Evolutionary conservation across 2,888 invertebrate genomes (phyloP), one percentile per base, ranked within the genome.

Genomic region (Nesidiocoris tenuis): DNA sequence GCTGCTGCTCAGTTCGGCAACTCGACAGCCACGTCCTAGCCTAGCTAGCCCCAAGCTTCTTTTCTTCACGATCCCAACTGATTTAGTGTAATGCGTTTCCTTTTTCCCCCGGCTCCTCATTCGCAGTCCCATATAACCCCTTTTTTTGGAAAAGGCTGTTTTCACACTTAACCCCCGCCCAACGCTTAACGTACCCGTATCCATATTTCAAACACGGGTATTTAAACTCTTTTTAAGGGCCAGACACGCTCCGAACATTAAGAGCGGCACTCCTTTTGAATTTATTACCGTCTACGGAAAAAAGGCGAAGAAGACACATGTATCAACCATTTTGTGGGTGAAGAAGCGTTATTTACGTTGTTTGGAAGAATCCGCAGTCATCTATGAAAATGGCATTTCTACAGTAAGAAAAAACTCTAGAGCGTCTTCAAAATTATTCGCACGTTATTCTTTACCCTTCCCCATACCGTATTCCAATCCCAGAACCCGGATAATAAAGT

Each of bases 131-230:
- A 39, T 12, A 39, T 3, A 39, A 12, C 39, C 39, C 39, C 39
- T 39, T 39, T 39, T 39, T n/a, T n/a, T 7, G 5, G 39, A 12
- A 39, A 39, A 65, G 65, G 17, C 70, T n/a, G n/a, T 70, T 59
- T 59, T 54, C 70, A 17, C 70, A 57, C 70, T 70, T 59, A 70
- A 70, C 70, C 70, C 25, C 61, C 39, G 39, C 3, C 12, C 39
- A 3, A 9, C 70, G 24, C 70, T 70, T 59, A 70, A 59, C 70
- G 59, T 70, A 59, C 59, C 70, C 70, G 59, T 70, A 59, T 70
- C 70, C 70, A 70, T 70, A 70, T 70, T 70, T 70, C 70, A 70
- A 56, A 59, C 70, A 70, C 70, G 70, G 70, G 70, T 70, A 70
- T 70, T 70, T 70, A 70, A 70, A 70, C 70, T 70, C 70, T 70